Base-by-base conservation (phyloP, 2,888 invertebrate species). In the Digitonthophagus gazella region DNA sequence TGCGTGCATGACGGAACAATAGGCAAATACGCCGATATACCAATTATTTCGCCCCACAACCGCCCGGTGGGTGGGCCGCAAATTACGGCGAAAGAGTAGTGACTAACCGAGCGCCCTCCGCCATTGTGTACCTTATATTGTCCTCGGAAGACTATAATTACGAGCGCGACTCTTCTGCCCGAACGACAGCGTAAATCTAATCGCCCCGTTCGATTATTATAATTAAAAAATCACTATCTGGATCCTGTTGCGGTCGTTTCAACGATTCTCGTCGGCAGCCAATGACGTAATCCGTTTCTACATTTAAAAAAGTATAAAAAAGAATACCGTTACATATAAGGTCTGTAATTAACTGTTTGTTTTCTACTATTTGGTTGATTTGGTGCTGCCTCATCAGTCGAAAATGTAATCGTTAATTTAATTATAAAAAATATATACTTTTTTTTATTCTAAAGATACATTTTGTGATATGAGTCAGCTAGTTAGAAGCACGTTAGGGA, bases 1-100 rank as follows among this genome's bases (percentile, higher is more conserved):
- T 65, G 67, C 70, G 70, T 70, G 66, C 70, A 70, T 70, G 70
- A 67, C 67, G 67, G 70, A 70, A 70, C 70, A 70, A 70, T 70
- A 65, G 70, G 19, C 56, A 63, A 70, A 70, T 67, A 65, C 64
- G 64, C 65, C 70, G 70, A 70, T 67, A 67, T 67, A 69, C 69
- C 69, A 69, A 69, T 69, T 69, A 69, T 65, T 64, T 19, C 57
- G 66, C 66, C 65, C 65, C 58, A 58, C 54, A 66, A 57, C 61
- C 18, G 61, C n/a, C 19, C 70, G 64, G 70, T 70, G 70, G 70
- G 70, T 70, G 70, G 70, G 61, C 67, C 28, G 8, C 28, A 44
- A 44, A 44, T 44, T 44, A 44, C 28, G 28, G 28, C 28, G 28
- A 44, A 44, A 44, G 28, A 44, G 28, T 44, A 44, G 28, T 44